Evolutionary conservation across 2,797 vertebrate genomes (phyloP).

Genomic region (Huso huso): DNA sequence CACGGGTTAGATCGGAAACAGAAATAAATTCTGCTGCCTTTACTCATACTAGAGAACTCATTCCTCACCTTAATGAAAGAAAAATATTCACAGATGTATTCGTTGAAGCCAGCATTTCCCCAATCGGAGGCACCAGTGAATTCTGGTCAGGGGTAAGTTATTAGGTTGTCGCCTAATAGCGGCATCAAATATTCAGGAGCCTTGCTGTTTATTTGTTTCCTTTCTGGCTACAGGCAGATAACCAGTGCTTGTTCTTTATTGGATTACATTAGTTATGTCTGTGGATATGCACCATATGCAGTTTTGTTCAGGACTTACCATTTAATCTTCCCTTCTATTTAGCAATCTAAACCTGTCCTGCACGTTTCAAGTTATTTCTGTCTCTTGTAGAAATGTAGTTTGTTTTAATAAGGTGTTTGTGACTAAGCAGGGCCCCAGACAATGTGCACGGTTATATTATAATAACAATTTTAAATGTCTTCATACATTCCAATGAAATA

Average conservation of each 20-base stretch:
- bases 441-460: no score
- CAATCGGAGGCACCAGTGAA: background rate
- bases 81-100: background rate
- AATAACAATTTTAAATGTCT: no score
- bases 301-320: background rate
- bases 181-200: background rate
- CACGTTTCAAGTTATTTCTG: background rate
- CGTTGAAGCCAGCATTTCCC: background rate
- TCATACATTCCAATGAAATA: no score
- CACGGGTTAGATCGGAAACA: background rate
- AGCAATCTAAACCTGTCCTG: background rate
- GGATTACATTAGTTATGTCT: constrained; percentile 1
- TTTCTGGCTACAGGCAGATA: background rate
- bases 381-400: no score
- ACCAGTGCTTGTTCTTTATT: background rate
- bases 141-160: background rate
- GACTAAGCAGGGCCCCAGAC: no score
- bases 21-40: background rate
- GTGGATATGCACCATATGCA: background rate
- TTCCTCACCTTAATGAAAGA: background rate
- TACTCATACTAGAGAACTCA: background rate
- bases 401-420: no score
- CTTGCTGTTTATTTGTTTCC: background rate
- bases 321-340: background rate
- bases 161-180: constrained; percentile 4